phyloP scores from a whole-genome alignment of 1,140 invertebrate species.

The honey bee (Apis mellifera) region DNA sequence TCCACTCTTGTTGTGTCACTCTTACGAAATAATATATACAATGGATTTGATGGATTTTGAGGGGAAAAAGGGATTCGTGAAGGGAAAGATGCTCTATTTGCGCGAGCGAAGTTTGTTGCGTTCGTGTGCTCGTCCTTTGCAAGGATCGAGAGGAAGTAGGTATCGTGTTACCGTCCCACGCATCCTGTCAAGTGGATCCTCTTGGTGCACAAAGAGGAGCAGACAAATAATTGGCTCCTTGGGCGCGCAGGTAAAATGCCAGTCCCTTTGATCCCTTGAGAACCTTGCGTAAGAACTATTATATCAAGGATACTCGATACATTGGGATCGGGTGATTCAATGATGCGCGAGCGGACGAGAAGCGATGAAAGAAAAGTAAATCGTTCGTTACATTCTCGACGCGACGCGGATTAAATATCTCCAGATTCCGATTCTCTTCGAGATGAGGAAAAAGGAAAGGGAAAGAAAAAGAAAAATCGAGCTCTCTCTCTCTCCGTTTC shows the following conservation, averaged over 20 bases:
- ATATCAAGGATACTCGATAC: slow-evolving; percentile 77
- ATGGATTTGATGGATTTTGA: too few relatives aligned
- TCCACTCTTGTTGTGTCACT: too few relatives aligned
- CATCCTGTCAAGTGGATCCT: slow-evolving; percentile 81
- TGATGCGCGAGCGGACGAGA: slow-evolving; percentile 20
- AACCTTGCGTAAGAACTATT: slow-evolving; percentile 71
- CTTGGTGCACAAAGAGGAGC: slow-evolving; percentile 73
- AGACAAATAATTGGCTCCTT: slow-evolving; percentile 81
- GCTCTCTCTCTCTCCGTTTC: background rate
- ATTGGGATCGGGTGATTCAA: slow-evolving; percentile 63
- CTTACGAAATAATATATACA: too few relatives aligned
- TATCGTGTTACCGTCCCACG: slow-evolving; percentile 78
- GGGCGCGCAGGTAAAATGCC: slow-evolving; percentile 71
- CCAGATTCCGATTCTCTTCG: too few relatives aligned
- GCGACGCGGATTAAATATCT: background rate
- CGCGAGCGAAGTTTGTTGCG: too few relatives aligned
- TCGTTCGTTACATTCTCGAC: slow-evolving; percentile 24
- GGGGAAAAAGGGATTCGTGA: background rate
- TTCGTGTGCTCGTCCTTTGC: slow-evolving; percentile 18
- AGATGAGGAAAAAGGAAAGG: rapidly evolving
- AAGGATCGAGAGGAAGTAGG: slow-evolving; percentile 77
- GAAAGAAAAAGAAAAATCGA: too few relatives aligned
- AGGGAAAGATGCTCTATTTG: slow-evolving; percentile 39
- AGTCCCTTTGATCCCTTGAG: slow-evolving; percentile 72
- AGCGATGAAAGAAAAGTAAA: slow-evolving; percentile 1